A percentile compares a stretch with the other conserved stretches of the same genome.
These are phyloP conservation scores for Syngnathus floridae DNA, from an alignment of 2,113 vertebrate genomes.

Conservation along the genomic window DNA sequence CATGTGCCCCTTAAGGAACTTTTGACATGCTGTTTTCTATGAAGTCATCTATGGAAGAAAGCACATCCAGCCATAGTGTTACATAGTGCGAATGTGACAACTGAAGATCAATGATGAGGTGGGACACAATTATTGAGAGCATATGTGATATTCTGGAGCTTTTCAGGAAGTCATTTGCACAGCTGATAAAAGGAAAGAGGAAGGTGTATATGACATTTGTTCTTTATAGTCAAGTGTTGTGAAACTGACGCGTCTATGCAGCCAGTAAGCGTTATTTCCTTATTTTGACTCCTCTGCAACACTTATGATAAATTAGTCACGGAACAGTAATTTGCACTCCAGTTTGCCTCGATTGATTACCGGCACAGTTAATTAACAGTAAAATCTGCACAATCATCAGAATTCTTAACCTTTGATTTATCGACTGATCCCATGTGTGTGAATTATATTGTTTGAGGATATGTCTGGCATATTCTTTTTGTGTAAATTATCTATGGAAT, in stretches of 20 bases:
- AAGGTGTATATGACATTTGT: not conserved
- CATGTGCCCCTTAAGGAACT: not conserved
- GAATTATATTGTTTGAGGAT: too few species aligned
- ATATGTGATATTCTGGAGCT: not conserved
- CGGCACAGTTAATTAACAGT: too few species aligned
- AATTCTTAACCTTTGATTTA: too few species aligned
- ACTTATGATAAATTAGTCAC: not conserved
- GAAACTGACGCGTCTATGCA: not conserved
- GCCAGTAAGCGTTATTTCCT: not conserved
- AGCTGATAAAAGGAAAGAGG: not conserved
- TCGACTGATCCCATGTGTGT: too few species aligned
- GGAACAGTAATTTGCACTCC: not conserved
- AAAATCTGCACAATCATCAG: too few species aligned
- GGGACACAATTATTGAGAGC: not conserved
- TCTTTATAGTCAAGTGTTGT: not conserved
- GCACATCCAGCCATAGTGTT: not conserved
- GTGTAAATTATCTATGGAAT: not conserved
- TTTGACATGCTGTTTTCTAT: not conserved
- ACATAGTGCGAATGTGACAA: not conserved
- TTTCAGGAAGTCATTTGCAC: not conserved
- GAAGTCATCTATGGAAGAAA: not conserved
- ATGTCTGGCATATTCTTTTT: too few species aligned
- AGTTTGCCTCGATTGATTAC: not conserved
- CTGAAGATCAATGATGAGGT: not conserved
- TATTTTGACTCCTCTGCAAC: not conserved